Evolutionary conservation across 1,140 invertebrate species (phyloP).

Genomic region (Pollicipes pollicipes): DNA sequence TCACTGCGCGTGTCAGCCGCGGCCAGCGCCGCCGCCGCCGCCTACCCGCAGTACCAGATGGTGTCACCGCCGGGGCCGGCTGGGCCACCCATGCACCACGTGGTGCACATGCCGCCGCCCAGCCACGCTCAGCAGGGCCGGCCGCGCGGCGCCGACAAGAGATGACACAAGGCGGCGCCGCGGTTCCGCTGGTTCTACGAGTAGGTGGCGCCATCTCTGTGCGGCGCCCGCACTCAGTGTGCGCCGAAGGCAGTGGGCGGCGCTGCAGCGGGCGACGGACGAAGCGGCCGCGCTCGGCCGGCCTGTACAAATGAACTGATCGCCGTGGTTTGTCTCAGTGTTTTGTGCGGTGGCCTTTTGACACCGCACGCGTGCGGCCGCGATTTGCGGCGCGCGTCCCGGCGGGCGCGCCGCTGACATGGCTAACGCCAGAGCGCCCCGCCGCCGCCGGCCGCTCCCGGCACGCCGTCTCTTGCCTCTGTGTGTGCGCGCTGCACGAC

Average conservation of each 20-base stretch:
- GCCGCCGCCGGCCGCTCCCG: too few species aligned
- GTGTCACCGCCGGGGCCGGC: constrained; percentile 16
- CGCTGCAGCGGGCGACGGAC: not conserved
- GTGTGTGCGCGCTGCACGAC: not conserved
- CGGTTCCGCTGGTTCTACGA: not conserved
- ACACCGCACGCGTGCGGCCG: not conserved
- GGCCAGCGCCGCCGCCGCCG: constrained; percentile 11
- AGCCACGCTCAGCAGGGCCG: too few species aligned
- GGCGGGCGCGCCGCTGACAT: too few species aligned
- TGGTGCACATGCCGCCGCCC: not conserved
- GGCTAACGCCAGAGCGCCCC: too few species aligned
- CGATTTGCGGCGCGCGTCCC: not conserved
- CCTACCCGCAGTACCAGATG: constrained; percentile 19
- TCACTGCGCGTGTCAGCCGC: constrained; percentile 10
- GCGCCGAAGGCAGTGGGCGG: too few species aligned
- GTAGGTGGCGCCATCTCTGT: not conserved
- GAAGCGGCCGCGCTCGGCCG: too few species aligned
- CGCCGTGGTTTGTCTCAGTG: not conserved
- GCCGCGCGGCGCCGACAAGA: not conserved
- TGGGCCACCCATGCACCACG: not conserved
- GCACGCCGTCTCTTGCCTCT: not conserved
- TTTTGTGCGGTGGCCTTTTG: not conserved
- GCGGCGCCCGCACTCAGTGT: not conserved
- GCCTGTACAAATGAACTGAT: not conserved
- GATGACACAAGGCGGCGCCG: not conserved